Evolutionary conservation across 2,113 vertebrate species (phyloP), one percentile per base, ranked within the genome.

Genomic region (Hippocampus mohnikei): DNA sequence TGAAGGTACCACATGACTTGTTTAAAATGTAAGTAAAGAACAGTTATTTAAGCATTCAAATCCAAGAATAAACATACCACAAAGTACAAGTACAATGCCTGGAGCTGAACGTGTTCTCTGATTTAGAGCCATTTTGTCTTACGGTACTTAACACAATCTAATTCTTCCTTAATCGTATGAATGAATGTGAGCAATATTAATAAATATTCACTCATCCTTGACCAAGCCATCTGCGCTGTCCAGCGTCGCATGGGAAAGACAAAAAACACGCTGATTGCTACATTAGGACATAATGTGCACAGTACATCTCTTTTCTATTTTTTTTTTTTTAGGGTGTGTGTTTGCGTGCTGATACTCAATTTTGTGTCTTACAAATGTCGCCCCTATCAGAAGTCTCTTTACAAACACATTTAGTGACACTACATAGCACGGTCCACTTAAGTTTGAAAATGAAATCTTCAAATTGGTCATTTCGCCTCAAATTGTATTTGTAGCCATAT

Each of bases 151-250:
- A 56, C 53, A 56, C n/a, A 18, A 50, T 50, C 16, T 50, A 50
- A 50, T 50, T 20, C 46, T 18, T 50, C 15, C 46, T 50, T 60
- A 60, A 33, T 60, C 29, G 15, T 60, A 5, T 60, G 27, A 60
- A 33, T 8, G 27, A 50, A 50, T 50, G 46, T 60, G 27, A 60
- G 7, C 25, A 29, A 29, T 23, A 23, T 76, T 15, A 64, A 68
- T 48, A 66, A 83, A 52, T 80, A 63, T 74, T 81, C 72, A 62
- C 66, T 75, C 78, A 76, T 62, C 67, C 75, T 65, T 80, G 66
- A 80, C 3, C 27, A 29, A 41, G 67, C 62, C 68, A 71, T 78
- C n/a, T 83, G 61, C 67, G 72, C 48, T 42, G 71, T 11, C 27
- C 71, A 52, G 73, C 67, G 37, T 52, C 52, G 56, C 15, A 70